Percentiles rank a stretch among this genome's conserved stretches.
phyloP scores from a whole-genome alignment of 2,113 vertebrate species.

The Peromyscus californicus region DNA sequence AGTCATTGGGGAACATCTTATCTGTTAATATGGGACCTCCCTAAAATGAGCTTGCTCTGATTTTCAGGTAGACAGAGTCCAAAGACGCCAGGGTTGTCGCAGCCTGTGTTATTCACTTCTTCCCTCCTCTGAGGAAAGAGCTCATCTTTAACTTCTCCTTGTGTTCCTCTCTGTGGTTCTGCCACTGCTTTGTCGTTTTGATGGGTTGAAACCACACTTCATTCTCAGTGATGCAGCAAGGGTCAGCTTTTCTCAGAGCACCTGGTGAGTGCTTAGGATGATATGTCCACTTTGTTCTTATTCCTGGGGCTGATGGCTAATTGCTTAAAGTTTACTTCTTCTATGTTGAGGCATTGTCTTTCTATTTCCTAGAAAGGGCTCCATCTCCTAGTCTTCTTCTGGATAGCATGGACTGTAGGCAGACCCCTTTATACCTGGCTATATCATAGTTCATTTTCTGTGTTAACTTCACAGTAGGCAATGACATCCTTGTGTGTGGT shows the following conservation, averaged over 20 bases:
- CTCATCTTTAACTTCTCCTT: conserved; percentile 63
- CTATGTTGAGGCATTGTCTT: not conserved
- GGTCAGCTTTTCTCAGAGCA: conserved; percentile 61
- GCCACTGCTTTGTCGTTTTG: conserved; percentile 43
- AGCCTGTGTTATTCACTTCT: not conserved
- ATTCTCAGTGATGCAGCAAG: conserved; percentile 70
- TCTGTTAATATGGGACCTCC: not conserved
- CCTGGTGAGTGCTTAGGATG: not conserved
- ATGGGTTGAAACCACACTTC: not conserved
- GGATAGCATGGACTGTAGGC: too few relatives aligned
- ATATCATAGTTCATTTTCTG: not conserved
- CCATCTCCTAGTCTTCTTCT: not conserved
- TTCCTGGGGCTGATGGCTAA: not conserved
- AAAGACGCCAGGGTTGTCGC: not conserved
- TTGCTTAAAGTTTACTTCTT: not conserved
- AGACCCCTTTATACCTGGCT: not conserved
- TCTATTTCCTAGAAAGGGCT: not conserved
- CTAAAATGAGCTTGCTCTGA: not conserved
- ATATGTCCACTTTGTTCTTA: not conserved
- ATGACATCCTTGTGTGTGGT: not conserved
- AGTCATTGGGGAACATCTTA: not conserved
- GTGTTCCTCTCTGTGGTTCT: conserved; percentile 65
- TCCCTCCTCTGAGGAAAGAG: not conserved
- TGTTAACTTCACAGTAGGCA: not conserved
- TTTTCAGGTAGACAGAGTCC: not conserved